These are phyloP conservation scores for Melanargia galathea DNA, from an alignment of 2,888 invertebrate genomes.

Conservation along the genomic window DNA sequence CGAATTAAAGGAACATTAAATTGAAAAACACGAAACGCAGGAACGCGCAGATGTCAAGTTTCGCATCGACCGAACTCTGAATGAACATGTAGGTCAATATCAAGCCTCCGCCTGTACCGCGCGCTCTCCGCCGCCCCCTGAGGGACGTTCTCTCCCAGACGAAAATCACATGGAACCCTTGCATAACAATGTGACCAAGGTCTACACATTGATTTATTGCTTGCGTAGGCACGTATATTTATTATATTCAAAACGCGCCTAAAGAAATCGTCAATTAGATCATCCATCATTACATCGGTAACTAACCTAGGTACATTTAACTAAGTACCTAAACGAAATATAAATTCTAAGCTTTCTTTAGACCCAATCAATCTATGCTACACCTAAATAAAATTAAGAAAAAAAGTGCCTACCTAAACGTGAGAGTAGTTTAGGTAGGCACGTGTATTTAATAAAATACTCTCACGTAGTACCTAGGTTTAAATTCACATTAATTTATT, in stretches of 20 bases:
- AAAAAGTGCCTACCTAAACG: no score
- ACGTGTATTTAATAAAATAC: no score
- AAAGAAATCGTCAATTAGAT: background rate
- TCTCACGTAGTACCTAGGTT: no score
- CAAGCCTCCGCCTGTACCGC: constrained; percentile 68
- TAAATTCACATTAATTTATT: no score
- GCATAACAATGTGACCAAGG: constrained; percentile 28
- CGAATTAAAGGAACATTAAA: constrained; percentile 63
- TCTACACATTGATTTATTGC: constrained; percentile 7
- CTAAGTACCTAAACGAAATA: background rate
- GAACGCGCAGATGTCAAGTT: constrained; percentile 81
- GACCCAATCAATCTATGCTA: background rate
- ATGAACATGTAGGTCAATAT: constrained; percentile 83
- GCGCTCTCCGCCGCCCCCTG: constrained; percentile 53
- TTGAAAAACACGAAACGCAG: constrained; percentile 75
- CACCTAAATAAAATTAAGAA: no score
- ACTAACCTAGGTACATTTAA: background rate
- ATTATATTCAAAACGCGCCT: background rate
- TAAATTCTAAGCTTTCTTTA: background rate
- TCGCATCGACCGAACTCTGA: constrained; percentile 82
- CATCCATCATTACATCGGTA: background rate
- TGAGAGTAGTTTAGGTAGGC: no score
- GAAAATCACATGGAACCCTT: constrained; percentile 57
- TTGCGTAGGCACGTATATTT: background rate
- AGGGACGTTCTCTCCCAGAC: constrained; percentile 64